Percentiles rank a stretch among this genome's conserved stretches.
These are phyloP conservation scores for Hipposideros armiger DNA, from an alignment of 2,113 vertebrate genomes.

Conservation along the genomic window DNA sequence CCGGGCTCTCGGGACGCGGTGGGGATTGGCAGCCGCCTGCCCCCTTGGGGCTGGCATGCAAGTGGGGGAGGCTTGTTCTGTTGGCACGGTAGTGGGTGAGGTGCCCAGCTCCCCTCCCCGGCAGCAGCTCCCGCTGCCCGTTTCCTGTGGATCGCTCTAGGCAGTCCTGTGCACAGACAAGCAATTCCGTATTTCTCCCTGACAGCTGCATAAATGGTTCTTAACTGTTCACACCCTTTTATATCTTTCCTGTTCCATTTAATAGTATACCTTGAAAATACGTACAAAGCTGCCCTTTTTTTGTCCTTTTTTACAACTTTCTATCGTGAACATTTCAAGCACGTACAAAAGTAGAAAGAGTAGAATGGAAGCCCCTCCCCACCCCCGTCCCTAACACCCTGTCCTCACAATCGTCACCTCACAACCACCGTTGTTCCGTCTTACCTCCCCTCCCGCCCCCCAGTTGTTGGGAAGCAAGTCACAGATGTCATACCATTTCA, in stretches of 20 bases:
- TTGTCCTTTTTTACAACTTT: not conserved
- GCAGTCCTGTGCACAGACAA: not conserved
- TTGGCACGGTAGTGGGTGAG: fast-evolving
- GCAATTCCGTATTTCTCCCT: not conserved
- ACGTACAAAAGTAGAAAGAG: fast-evolving
- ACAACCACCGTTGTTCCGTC: fast-evolving
- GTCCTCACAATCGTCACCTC: not conserved
- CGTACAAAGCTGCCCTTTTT: not conserved
- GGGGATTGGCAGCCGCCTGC: fast-evolving
- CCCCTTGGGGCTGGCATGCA: fast-evolving
- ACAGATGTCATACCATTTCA: fast-evolving
- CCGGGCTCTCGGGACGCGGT: fast-evolving
- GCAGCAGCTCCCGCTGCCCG: not conserved
- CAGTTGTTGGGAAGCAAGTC: not conserved
- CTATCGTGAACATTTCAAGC: not conserved
- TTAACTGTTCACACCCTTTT: fast-evolving
- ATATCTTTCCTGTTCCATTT: not conserved
- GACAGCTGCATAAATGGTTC: not conserved
- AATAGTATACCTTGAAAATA: not conserved
- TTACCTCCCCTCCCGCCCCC: fast-evolving
- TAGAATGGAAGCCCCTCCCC: fast-evolving
- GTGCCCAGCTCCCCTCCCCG: not conserved
- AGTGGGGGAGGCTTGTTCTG: fast-evolving
- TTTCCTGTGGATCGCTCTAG: not conserved
- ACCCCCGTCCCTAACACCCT: fast-evolving